These are phyloP conservation scores for Habrosyne pyritoides DNA, from an alignment of 2,888 invertebrate species.

Conservation along the genomic window DNA sequence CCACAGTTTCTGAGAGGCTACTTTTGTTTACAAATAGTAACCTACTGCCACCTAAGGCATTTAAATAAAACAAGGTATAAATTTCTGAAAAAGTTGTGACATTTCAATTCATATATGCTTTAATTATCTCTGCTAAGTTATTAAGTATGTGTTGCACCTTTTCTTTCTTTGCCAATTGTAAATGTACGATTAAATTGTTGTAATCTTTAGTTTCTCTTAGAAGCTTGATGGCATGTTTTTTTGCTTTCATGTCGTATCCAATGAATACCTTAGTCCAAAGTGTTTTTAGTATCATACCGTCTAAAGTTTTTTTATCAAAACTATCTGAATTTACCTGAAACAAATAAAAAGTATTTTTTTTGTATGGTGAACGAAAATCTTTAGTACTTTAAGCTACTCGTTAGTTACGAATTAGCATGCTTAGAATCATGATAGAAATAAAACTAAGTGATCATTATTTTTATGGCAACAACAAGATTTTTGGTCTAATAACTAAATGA, in stretches of 20 bases:
- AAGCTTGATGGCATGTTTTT: constrained; percentile 59
- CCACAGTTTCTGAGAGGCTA: too few species aligned
- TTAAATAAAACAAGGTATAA: not conserved
- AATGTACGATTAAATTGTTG: constrained; percentile 52
- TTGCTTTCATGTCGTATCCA: constrained; percentile 51
- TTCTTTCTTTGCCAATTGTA: constrained; percentile 57
- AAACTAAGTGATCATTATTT: too few species aligned
- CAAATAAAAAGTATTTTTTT: not conserved
- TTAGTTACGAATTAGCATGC: too few species aligned
- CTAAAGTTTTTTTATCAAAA: constrained; percentile 59
- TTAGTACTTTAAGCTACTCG: too few species aligned
- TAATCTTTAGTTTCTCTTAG: constrained; percentile 59
- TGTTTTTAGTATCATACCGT: constrained; percentile 66
- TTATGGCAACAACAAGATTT: too few species aligned
- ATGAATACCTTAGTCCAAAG: constrained; percentile 70
- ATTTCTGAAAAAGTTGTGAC: not conserved
- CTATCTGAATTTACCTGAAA: constrained; percentile 47
- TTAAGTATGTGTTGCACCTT: constrained; percentile 57
- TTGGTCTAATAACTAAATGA: too few species aligned
- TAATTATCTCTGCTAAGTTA: constrained; percentile 60
- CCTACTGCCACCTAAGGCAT: too few species aligned
- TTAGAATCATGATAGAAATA: too few species aligned
- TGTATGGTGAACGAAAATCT: too few species aligned
- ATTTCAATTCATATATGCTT: constrained; percentile 51
- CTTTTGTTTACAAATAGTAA: too few species aligned